Conservation (phyloP, 2,113 vertebrate genomes). For the Corydoras maculifer region DNA sequence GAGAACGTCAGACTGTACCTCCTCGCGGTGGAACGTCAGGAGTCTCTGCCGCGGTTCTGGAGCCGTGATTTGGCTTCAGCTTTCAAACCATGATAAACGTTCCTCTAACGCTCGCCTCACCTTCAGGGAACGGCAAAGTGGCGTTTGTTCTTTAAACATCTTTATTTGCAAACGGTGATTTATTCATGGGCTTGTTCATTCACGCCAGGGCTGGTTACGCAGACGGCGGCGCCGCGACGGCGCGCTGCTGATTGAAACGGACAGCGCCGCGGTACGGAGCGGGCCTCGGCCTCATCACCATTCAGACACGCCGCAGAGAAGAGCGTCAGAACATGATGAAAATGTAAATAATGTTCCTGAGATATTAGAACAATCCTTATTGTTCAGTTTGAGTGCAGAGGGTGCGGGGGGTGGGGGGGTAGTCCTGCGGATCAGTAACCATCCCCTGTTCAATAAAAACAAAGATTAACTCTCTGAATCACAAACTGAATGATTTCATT, state of each 20-base stretch:
- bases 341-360: not conserved
- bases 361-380: not conserved
- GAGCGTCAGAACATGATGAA: constrained; percentile 4
- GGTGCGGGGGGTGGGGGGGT: too few species aligned
- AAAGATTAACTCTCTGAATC: too few species aligned
- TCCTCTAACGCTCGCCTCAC: not conserved
- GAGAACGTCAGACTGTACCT: too few species aligned
- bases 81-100: constrained; percentile 49
- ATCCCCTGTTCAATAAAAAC: too few species aligned
- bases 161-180: constrained; percentile 43
- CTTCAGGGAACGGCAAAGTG: not conserved
- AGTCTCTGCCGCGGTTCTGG: constrained; percentile 24
- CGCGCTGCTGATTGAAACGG: constrained; percentile 5
- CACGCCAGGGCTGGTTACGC: constrained; percentile 17
- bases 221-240: not conserved
- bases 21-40: too few species aligned
- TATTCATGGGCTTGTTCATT: constrained; percentile 34
- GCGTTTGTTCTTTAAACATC: constrained; percentile 26
- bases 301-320: not conserved
- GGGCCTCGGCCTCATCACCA: not conserved
- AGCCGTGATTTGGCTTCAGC: constrained; percentile 42
- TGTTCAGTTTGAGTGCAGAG: too few species aligned
- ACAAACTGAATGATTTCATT: too few species aligned
- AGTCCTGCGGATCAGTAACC: too few species aligned
- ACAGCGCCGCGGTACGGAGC: not conserved